Conservation (phyloP, 30 jellyfish, hydroid and myxozoan genomes). For the Phacellophora camtschatica region DNA sequence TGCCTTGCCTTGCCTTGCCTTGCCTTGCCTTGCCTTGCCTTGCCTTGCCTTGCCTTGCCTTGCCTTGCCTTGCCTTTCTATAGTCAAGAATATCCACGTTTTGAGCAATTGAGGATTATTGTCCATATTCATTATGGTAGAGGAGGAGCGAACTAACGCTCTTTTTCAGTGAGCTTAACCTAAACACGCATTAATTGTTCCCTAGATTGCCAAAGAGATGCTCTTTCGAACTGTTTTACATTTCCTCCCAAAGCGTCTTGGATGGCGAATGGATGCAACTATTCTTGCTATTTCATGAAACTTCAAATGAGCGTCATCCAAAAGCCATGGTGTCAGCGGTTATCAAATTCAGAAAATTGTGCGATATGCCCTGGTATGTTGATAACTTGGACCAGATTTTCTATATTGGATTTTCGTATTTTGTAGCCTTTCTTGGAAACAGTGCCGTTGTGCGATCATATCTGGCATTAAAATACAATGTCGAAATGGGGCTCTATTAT, state of each 20-base stretch:
- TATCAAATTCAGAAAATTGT: background rate
- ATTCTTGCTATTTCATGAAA: slow-evolving; percentile 3
- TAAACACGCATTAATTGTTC: background rate
- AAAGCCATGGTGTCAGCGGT: slow-evolving; percentile 61
- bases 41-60: no score
- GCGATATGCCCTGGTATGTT: slow-evolving; percentile 66
- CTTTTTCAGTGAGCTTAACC: background rate
- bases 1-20: no score
- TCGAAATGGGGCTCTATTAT: no score
- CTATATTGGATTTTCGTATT: background rate
- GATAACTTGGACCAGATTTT: background rate
- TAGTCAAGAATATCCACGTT: no score
- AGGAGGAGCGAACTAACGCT: background rate
- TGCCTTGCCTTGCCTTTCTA: no score
- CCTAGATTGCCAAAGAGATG: slow-evolving; percentile 41
- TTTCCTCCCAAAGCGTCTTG: slow-evolving; percentile 18
- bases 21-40: no score
- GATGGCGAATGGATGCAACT: slow-evolving; percentile 62
- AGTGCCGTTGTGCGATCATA: no score
- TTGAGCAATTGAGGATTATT: no score
- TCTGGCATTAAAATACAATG: no score
- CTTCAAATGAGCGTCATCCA: background rate
- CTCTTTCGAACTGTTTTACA: slow-evolving; percentile 3
- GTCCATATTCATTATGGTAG: background rate
- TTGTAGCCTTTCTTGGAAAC: no score